Evolutionary conservation across 2,888 invertebrate genomes (phyloP), one percentile per base, ranked within the genome.

Genomic region (Scaeva pyrastri): DNA sequence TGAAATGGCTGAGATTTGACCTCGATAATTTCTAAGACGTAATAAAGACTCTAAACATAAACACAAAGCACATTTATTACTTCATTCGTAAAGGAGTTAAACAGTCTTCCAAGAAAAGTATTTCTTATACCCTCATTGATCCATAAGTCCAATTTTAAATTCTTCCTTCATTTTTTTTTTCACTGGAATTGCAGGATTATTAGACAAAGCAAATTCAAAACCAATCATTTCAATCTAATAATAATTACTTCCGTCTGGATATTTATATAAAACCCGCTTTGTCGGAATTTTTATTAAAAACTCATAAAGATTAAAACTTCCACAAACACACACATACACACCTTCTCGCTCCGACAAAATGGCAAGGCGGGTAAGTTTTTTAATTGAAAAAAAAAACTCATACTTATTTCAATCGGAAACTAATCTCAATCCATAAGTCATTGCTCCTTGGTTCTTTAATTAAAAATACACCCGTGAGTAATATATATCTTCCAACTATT

Each of bases 401-500:
- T 72, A 45, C 43, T 74, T 39, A 74, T 84, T 84, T 79, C 70
- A 74, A 79, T 84, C 56, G 83, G 56, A 74, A 84, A 79, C 83
- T 64, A 56, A 79, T 84, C 83, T 64, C 79, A 58, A 64, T 78
- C 79, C 56, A 71, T 74, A 84, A 84, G 83, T 74, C 83, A 84
- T 64, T 43, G 83, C 70, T 64, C 83, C 50, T 45, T 70, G 70
- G 41, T 39, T 50, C 64, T 70, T 84, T 84, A 84, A 84, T 84
- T 84, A 84, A 84, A 83, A 62, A 50, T 48, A 52, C 48, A 79
- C 70, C 74, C 70, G 21, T 62, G 74, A 79, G 83, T 78, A 78
- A 78, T 83, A 76, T 64, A 43, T 45, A 36, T 36, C 55, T 68
- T 39, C 58, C 23, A 55, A 71, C 81, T 43, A 64, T 76, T n/a